Percentiles rank a stretch among this genome's conserved stretches.
phyloP scores from a whole-genome alignment of 2,888 invertebrate genomes.

The Boloria euphrosyne region DNA sequence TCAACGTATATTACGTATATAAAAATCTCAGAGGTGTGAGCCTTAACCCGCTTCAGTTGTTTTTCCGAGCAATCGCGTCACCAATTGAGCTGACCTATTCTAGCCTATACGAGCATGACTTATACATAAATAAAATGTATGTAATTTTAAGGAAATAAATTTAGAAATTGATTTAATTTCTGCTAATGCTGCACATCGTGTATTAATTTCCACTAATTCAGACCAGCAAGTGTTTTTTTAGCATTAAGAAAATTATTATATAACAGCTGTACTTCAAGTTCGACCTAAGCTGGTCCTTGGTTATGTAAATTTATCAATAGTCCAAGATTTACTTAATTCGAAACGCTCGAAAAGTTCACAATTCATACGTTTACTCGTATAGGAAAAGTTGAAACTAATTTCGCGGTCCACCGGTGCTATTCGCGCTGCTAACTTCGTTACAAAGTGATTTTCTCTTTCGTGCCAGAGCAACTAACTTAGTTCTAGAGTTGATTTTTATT shows the following conservation, averaged over 20 bases:
- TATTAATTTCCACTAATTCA: no score
- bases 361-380: constrained; percentile 60
- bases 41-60: no score
- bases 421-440: constrained; percentile 74
- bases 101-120: no score
- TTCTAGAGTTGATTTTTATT: constrained; percentile 51
- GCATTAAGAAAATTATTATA: background rate
- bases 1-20: no score
- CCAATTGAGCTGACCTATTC: no score
- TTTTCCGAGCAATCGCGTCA: background rate
- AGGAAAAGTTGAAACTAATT: constrained; percentile 76
- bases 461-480: constrained; percentile 49
- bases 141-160: no score
- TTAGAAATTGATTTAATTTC: no score
- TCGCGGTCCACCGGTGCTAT: constrained; percentile 75
- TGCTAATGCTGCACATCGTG: no score
- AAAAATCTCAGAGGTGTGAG: no score
- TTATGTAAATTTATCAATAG: constrained; percentile 18
- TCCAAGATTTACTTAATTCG: constrained; percentile 44
- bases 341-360: constrained; percentile 59
- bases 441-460: constrained; percentile 75
- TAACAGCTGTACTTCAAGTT: background rate
- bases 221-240: no score
- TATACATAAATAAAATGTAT: background rate
- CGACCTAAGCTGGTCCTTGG: background rate